phyloP scores from a whole-genome alignment of 2,888 invertebrate genomes.

The Neocrepidodera transversa region DNA sequence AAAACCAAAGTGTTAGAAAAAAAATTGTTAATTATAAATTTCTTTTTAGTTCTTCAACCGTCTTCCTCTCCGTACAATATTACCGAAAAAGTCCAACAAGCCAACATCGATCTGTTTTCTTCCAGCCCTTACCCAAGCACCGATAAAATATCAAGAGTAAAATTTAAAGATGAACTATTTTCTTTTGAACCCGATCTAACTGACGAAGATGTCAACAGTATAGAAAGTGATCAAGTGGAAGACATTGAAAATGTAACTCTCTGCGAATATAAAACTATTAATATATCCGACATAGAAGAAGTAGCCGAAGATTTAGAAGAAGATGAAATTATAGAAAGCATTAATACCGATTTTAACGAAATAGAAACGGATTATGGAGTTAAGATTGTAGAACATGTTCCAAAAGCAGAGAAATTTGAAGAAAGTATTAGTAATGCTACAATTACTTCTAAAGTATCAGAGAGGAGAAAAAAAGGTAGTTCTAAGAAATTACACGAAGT shows the following conservation, averaged over 20 bases:
- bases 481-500: slow-evolving; percentile 39
- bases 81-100: slow-evolving; percentile 63
- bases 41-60: slow-evolving; percentile 58
- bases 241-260: slow-evolving; percentile 28
- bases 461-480: slow-evolving; percentile 21
- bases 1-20: too few relatives aligned
- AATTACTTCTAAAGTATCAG: slow-evolving; percentile 17
- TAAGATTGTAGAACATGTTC: slow-evolving; percentile 22
- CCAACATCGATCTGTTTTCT: slow-evolving; percentile 62
- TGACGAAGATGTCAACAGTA: slow-evolving; percentile 58
- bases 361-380: slow-evolving; percentile 21
- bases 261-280: slow-evolving; percentile 42
- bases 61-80: slow-evolving; percentile 65
- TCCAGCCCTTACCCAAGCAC: slow-evolving; percentile 35
- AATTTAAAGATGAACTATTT: slow-evolving; percentile 62
- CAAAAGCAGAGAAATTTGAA: slow-evolving; percentile 18
- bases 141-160: slow-evolving; percentile 58
- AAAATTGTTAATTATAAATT: too few relatives aligned
- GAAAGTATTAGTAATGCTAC: slow-evolving; percentile 1
- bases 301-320: slow-evolving; percentile 47
- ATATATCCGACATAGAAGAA: slow-evolving; percentile 49
- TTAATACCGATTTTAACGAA: slow-evolving; percentile 30
- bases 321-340: slow-evolving; percentile 43
- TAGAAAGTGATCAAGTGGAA: slow-evolving; percentile 55
- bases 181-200: slow-evolving; percentile 62